A percentile compares a stretch with the other conserved stretches of the same genome.
phyloP scores from a whole-genome alignment of 2,797 vertebrate genomes.

The Scyliorhinus canicula region DNA sequence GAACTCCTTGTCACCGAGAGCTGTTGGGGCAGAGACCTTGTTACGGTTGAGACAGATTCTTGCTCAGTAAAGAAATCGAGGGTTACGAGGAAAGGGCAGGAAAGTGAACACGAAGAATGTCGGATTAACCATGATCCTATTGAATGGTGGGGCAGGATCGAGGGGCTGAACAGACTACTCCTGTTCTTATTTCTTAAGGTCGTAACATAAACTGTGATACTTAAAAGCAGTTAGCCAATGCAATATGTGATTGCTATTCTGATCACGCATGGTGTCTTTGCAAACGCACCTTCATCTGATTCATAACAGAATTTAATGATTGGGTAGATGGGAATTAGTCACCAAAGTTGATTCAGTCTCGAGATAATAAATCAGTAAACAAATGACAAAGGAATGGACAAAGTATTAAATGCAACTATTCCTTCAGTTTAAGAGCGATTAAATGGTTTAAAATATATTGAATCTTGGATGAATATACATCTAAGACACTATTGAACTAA shows the following conservation, averaged over 20 bases:
- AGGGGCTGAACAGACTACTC: no score
- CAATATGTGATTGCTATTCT: background rate
- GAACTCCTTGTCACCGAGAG: no score
- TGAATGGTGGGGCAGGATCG: no score
- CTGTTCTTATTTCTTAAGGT: no score
- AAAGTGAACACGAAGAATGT: no score
- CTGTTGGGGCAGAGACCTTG: no score
- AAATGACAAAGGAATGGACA: background rate
- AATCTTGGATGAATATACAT: background rate
- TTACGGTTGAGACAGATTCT: no score
- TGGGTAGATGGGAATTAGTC: background rate
- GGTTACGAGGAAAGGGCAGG: no score
- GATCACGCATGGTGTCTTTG: background rate
- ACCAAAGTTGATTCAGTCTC: background rate
- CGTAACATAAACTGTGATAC: background rate
- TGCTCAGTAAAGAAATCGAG: no score
- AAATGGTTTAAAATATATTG: background rate
- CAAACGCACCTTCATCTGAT: background rate
- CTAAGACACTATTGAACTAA: background rate
- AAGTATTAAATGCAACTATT: background rate
- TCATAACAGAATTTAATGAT: background rate
- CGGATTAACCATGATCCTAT: no score
- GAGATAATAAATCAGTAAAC: background rate
- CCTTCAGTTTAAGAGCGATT: background rate
- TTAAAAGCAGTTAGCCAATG: background rate